Evolutionary conservation across 2,888 invertebrate species (phyloP).

Genomic region (Sarcophaga rosellei): DNA sequence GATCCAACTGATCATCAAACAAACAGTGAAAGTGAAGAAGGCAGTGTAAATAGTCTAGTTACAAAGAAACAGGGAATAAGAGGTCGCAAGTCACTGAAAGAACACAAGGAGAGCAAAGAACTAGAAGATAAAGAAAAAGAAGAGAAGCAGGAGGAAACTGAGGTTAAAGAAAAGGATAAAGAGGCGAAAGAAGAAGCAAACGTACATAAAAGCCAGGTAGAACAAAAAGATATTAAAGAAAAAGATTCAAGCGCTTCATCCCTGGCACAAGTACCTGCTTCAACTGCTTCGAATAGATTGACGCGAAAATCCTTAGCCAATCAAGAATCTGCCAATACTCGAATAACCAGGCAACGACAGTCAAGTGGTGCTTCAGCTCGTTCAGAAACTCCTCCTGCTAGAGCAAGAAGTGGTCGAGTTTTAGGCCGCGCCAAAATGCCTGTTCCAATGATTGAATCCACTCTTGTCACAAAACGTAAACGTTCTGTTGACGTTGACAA

Average conservation of each 20-base stretch:
- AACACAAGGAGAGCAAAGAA: conserved; percentile 69
- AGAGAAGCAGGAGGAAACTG: conserved; percentile 68
- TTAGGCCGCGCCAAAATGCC: conserved; percentile 67
- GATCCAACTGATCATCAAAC: conserved; percentile 66
- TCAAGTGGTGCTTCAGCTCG: conserved; percentile 64
- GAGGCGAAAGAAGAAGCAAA: conserved; percentile 28
- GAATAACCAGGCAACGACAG: conserved; percentile 77
- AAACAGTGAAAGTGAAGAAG: conserved; percentile 71
- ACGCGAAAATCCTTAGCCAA: conserved; percentile 78
- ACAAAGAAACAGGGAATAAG: conserved; percentile 69
- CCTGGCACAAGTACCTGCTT: conserved; percentile 45
- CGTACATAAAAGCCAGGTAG: conserved; percentile 52
- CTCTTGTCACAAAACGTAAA: conserved; percentile 73
- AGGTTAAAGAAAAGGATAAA: conserved; percentile 52
- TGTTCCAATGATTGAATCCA: conserved; percentile 68
- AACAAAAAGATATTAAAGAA: conserved; percentile 59
- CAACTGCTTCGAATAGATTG: conserved; percentile 73
- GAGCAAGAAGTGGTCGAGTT: conserved; percentile 64
- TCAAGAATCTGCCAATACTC: conserved; percentile 75
- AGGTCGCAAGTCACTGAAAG: conserved; percentile 77
- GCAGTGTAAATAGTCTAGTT: conserved; percentile 2
- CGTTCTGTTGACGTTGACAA: conserved; percentile 74
- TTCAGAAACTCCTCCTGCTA: conserved; percentile 72
- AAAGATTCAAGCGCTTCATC: conserved; percentile 64
- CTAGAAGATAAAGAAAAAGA: conserved; percentile 69